Evolutionary conservation across 2,113 vertebrate genomes (phyloP), one percentile per base, ranked within the genome.

Genomic region (Pomatorhinus ruficollis): DNA sequence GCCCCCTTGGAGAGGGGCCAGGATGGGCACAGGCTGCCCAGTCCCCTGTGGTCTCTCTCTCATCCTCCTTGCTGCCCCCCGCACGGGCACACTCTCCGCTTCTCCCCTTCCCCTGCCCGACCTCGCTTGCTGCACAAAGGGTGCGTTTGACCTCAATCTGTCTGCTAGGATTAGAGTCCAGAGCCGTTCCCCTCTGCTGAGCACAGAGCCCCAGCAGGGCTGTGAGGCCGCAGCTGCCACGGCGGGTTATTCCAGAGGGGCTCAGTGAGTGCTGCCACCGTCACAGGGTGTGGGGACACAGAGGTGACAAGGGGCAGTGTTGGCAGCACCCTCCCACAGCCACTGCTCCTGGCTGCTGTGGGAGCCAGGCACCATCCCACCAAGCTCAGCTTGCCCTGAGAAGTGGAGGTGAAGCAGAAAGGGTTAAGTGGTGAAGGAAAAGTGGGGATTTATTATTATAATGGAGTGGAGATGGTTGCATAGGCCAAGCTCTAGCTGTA

Each of bases 71-170:
- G 47, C n/a, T 69, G 61, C n/a, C 74, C 72, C 53, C 30, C 0
- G 0, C 72, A 10, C 61, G 28, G 5, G 0, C 4, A 0, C 6
- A 19, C 23, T 82, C 56, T 75, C 37, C 14, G 10, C 37, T 18
- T 3, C 25, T 52, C 81, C 47, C 52, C 18, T 74, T 88, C 33
- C 64, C 53, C 63, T 88, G 60, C 90, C 88, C 71, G 72, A 83
- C 85, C 56, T 66, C 0, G 24, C 83, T 89, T 69, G 64, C 71
- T 89, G 92, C 92, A 60, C 8, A 22, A 45, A 91, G 92, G 96
- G 71, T 25, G 8, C 18, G 0, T 45, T 60, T 97, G 96, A 97
- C 97, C 97, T 97, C 94, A 97, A 97, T 97, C 97, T 97, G 97
- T 97, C 97, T 86, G 81, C 91, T 94, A 7, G 2, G 91, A 97